A percentile compares a stretch with the other conserved stretches of the same genome.
Conservation (phyloP, 64 coral and sea anemone species). For the Dendronephthya gigantea region DNA sequence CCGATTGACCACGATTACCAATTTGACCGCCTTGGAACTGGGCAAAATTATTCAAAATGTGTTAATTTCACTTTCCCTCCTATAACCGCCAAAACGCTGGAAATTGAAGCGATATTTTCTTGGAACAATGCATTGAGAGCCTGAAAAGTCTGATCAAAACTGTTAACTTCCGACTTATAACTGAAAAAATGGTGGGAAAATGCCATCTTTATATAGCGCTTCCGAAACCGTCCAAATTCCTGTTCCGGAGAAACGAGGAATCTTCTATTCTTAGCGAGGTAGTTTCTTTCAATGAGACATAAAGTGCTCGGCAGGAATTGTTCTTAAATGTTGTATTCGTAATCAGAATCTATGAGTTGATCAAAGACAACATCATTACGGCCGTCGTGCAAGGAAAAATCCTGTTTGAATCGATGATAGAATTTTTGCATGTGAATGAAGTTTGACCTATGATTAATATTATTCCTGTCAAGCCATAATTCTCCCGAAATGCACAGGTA, state of each 20-base stretch:
- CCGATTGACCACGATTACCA: too few relatives aligned
- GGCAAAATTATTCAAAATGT: slow-evolving; percentile 59
- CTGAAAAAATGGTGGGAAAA: too few relatives aligned
- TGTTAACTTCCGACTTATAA: not conserved
- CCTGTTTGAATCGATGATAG: not conserved
- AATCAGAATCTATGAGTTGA: not conserved
- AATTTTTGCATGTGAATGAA: not conserved
- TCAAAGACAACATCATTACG: not conserved
- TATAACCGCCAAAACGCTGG: slow-evolving; percentile 18
- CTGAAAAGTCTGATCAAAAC: not conserved
- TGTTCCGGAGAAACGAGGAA: not conserved
- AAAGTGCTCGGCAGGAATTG: not conserved
- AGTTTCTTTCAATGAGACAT: not conserved
- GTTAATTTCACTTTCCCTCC: slow-evolving; percentile 24
- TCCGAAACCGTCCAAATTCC: not conserved
- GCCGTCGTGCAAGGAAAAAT: not conserved
- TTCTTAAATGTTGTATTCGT: not conserved
- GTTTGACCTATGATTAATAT: not conserved
- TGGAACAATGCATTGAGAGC: slow-evolving; percentile 13
- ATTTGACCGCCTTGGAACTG: slow-evolving; percentile 32
- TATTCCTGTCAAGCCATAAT: not conserved
- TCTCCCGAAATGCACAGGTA: not conserved
- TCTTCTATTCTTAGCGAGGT: not conserved
- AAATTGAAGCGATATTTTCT: slow-evolving; percentile 29
- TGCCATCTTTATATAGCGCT: not conserved